phyloP scores from a whole-genome alignment of 2,113 vertebrate species.

The Dasyurus viverrinus region DNA sequence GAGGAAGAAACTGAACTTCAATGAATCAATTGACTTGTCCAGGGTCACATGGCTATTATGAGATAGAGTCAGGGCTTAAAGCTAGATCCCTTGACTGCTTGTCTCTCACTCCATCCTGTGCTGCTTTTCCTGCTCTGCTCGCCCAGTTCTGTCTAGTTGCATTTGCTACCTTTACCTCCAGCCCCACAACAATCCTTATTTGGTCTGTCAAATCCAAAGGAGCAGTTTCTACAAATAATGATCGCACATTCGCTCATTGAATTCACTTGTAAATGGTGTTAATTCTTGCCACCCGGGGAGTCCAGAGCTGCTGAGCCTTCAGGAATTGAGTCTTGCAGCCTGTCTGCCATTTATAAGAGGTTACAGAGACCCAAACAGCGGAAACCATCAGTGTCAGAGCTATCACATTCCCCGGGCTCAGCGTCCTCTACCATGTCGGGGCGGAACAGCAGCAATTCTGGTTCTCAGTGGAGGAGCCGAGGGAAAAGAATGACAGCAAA shows the following conservation, averaged over 20 bases:
- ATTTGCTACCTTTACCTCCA: neutral
- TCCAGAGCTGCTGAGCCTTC: neutral
- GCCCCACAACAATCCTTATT: constrained; percentile 46
- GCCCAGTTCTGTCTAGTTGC: neutral
- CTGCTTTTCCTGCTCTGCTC: neutral
- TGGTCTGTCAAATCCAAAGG: constrained; percentile 70
- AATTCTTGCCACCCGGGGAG: constrained; percentile 37
- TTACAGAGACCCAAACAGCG: neutral
- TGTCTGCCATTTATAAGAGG: neutral
- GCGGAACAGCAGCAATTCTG: neutral
- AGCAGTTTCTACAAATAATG: constrained; percentile 58
- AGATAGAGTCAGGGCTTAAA: neutral
- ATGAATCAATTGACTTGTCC: neutral
- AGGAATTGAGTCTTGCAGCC: neutral
- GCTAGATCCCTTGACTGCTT: neutral
- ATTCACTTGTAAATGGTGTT: constrained; percentile 18
- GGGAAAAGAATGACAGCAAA: neutral
- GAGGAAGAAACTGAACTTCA: neutral
- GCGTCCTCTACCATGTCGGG: neutral
- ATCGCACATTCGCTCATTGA: constrained; percentile 52
- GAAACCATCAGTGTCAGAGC: neutral
- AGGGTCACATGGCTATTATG: neutral
- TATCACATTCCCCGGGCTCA: neutral
- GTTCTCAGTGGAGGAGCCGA: neutral
- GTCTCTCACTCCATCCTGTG: neutral